Percentiles rank a stretch among this genome's conserved stretches.
phyloP scores from a whole-genome alignment of 2,113 vertebrate species.

The mouse (Mus musculus) region DNA sequence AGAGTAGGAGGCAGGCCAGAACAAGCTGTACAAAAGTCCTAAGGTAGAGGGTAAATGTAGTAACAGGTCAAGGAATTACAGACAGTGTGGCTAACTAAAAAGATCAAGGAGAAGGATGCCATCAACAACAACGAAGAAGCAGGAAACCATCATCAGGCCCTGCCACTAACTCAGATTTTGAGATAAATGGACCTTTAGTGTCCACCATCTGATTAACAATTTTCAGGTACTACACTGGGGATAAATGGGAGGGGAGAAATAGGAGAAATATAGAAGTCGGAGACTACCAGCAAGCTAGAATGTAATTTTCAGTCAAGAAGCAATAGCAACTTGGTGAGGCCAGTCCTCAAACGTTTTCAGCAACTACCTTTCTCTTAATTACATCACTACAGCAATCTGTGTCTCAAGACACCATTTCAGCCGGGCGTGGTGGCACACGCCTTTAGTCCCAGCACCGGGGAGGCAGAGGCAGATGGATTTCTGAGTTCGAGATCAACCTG shows the following conservation, averaged over 20 bases:
- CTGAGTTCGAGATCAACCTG: too few relatives aligned
- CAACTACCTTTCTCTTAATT: constrained; percentile 3
- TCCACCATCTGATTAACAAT: neutral
- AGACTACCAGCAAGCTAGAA: neutral
- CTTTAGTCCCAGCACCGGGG: too few relatives aligned
- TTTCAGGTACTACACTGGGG: constrained; percentile 3
- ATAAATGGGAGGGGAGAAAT: neutral
- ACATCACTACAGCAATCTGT: neutral
- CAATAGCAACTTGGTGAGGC: neutral
- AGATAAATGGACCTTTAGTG: neutral
- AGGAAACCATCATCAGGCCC: neutral
- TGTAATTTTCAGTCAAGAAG: neutral
- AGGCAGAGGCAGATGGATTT: too few relatives aligned
- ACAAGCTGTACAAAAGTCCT: neutral
- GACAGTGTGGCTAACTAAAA: neutral
- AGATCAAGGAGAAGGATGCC: neutral
- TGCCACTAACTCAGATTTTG: neutral
- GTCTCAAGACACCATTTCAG: constrained; percentile 38
- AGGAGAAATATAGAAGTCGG: neutral
- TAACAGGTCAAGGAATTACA: constrained; percentile 32
- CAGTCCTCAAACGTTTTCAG: neutral
- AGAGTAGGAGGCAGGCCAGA: constrained; percentile 17
- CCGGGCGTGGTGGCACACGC: too few relatives aligned
- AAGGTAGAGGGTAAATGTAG: neutral
- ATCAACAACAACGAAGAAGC: neutral